Base-by-base conservation (phyloP, 2,888 invertebrate species). In the Synergus japonicus region DNA sequence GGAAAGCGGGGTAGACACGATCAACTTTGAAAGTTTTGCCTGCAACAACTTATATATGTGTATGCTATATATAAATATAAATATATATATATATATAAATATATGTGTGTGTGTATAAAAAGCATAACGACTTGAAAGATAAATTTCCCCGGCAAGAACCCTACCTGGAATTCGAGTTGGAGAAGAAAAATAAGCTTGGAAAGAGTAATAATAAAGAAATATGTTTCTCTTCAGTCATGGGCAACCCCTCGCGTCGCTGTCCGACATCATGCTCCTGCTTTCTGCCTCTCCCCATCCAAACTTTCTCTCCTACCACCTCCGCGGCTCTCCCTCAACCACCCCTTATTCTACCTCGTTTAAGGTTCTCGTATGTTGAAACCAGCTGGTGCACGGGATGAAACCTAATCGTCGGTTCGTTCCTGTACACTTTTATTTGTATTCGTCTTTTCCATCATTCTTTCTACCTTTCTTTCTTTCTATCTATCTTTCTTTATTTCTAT, bases 191-290 rank as follows among this genome's bases (percentile, higher is more conserved):
- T 91, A 92, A 92, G 90, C 91, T 89, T 87, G 89, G 89, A 89
- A 88, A 88, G 89, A 91, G 91, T 91, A 92, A 91, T 91, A 91
- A 91, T 91, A 91, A 91, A 91, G 91, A 91, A 91, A 91, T 91
- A 91, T 91, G 91, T 91, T 91, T 91, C 91, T 91, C 89, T 89
- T 90, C 90, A 87, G 88, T 88, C 87, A 87, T 88, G 85, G 84
- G 79, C 86, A 84, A 85, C 85, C 82, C 83, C 83, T 81, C 77
- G 77, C 78, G 76, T 58, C 76, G 54, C 84, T 67, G 76, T 77
- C 66, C 80, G 77, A 78, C 65, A 65, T 13, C 64, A 46, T 46
- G 12, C 60, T 22, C 18, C 15, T 67, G 66, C 82, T 81, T 78
- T 82, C 78, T 81, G 81, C 80, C 81, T 76, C 76, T 76, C 73